Base-by-base conservation (phyloP, 2,888 invertebrate species). In the Tetragonula carbonaria region DNA sequence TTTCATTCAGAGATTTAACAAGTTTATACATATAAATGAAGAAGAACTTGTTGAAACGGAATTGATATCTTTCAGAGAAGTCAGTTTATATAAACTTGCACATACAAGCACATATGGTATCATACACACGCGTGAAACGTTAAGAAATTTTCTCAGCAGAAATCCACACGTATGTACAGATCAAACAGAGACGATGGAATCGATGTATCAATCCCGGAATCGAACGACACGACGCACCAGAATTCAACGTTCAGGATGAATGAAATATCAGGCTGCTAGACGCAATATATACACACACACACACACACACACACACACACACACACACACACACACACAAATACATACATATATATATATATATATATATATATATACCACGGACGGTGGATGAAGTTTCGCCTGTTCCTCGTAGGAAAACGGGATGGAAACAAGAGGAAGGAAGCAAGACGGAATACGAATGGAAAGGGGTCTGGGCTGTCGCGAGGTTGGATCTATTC, bases 401-500 rank as follows among this genome's bases (percentile, higher is more conserved):
- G 50, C 11, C 68, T 74, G 57, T 67, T 57, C 45, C 28, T 72
- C 16, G 51, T 11, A 28, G 62, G 18, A 38, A 63, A 23, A 38
- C 21, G 28, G 23, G 38, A 16, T 28, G 38, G 53, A 50, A 50
- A 72, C n/a, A 66, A 21, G 75, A 28, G 57, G 4, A 62, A 73
- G 53, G 67, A 62, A 59, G 74, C 67, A 78, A 75, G 78, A 66
- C 33, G 33, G 57, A 68, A 71, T 74, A 74, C 81, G 82, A 83
- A 80, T 85, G 63, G 84, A 57, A 57, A 67, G 74, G 82, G 72
- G 74, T 79, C 16, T 23, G 51, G 83, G 82, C 68, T 82, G 85
- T 80, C 82, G 83, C 76, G 72, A 75, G 73, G 68, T 68, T 74
- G 79, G 82, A 89, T 90, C 88, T 88, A 91, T 91, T 90, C 88